Evolutionary conservation across 2,113 vertebrate species (phyloP), one percentile per base, ranked within the genome.

Genomic region (Paramisgurnus dabryanus): DNA sequence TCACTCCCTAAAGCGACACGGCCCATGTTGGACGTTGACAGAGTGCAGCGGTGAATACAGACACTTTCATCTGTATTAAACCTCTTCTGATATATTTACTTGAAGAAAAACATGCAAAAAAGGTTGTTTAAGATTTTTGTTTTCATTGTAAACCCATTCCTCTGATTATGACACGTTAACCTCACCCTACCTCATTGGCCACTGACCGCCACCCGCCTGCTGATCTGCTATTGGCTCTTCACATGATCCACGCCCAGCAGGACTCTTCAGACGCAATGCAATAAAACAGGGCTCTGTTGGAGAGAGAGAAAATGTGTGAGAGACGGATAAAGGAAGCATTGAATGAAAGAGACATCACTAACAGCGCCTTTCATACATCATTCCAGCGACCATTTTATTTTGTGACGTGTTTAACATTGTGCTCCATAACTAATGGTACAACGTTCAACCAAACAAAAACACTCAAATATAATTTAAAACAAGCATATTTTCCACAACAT

Each of bases 221-320:
- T 2, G 55, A 17, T 12, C n/a, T 61, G 55, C 40, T 13, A 74
- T 74, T 74, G 71, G 71, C 71, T 74, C 10, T 45, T 10, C 40
- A 45, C 40, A 22, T 15, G 55, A 61, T 45, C 40, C 55, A 74
- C 55, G 1, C 71, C 71, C 55, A 74, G 71, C 71, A 74, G 40
- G 71, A 45, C 71, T 45, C 53, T 41, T 41, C 34, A 41, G 50
- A 6, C 69, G 6, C 53, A 11, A 79, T 75, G 69, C 64, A 61
- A 81, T 69, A 76, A 65, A 76, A 73, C 9, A 15, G 27, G 45
- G n/a, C 7, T 61, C 60, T 67, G 50, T n/a, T 27, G 63, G 67
- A 68, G 15, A 17, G 22, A 69, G 22, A 50, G 53, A 58, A 50
- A 41, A 17, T 17, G 50, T 18, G 5, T 9, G 22, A 55, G 6